Conservation (phyloP, 1,140 invertebrate genomes). For the Tachypleus tridentatus region DNA sequence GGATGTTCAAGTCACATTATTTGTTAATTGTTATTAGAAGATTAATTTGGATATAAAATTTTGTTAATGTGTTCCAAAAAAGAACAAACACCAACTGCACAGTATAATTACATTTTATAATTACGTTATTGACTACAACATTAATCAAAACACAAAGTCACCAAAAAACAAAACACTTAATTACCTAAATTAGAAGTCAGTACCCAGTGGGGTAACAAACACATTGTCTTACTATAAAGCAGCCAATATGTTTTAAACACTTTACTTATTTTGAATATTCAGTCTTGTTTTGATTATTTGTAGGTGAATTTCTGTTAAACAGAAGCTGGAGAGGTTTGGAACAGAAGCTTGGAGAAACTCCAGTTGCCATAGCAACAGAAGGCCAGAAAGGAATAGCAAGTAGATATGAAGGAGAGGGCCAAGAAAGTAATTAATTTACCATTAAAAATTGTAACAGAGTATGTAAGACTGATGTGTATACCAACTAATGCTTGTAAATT, state of each 20-base stretch:
- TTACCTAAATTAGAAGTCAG: not conserved
- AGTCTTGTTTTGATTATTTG: conserved; percentile 4
- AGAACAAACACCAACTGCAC: no score
- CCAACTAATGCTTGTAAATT: no score
- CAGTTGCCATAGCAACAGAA: conserved; percentile 29
- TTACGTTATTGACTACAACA: no score
- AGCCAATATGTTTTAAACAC: not conserved
- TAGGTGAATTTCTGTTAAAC: conserved; percentile 18
- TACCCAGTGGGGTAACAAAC: not conserved
- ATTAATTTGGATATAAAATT: not conserved
- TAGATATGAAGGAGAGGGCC: conserved; percentile 29
- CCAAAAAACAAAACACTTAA: no score
- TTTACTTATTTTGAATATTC: conserved; percentile 1
- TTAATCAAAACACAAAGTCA: no score
- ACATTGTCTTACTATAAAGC: not conserved
- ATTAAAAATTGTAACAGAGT: no score
- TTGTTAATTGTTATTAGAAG: not conserved
- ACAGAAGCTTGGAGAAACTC: conserved; percentile 33
- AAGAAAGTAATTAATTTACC: no score
- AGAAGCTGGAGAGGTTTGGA: conserved; percentile 37
- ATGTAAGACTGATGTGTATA: no score
- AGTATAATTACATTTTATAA: no score
- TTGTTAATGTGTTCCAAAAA: not conserved
- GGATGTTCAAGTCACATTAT: not conserved
- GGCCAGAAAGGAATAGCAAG: conserved; percentile 35